These are phyloP conservation scores for Desoria tigrina DNA, from an alignment of 2,888 invertebrate genomes.

Conservation along the genomic window DNA sequence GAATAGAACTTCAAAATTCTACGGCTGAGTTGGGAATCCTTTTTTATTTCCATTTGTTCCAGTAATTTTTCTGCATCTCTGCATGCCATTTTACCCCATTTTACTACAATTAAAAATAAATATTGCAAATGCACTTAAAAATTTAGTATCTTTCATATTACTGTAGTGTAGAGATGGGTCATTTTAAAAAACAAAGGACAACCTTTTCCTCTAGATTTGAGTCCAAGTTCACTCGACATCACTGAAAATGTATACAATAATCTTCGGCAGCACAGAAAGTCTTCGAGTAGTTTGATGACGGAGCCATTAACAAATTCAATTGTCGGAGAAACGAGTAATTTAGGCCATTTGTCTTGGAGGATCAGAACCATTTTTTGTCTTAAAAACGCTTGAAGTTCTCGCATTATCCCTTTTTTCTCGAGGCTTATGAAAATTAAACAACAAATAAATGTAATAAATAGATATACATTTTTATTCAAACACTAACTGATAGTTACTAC, in stretches of 20 bases:
- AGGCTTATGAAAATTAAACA: too few species aligned
- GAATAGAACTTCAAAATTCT: conserved; percentile 44
- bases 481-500: too few species aligned
- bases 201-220: conserved; percentile 23
- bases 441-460: too few species aligned
- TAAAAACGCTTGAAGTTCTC: conserved; percentile 48
- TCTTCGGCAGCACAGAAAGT: conserved; percentile 46
- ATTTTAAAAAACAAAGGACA: too few species aligned
- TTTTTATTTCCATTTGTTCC: conserved; percentile 35
- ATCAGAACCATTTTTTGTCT: conserved; percentile 46
- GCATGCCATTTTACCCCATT: conserved; percentile 38
- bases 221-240: conserved; percentile 42
- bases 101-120: conserved; percentile 5
- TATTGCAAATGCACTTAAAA: too few species aligned
- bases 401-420: conserved; percentile 43
- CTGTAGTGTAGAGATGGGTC: not conserved
- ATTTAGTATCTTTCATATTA: not conserved
- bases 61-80: conserved; percentile 45
- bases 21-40: conserved; percentile 24
- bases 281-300: conserved; percentile 42
- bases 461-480: not conserved
- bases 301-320: conserved; percentile 24
- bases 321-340: conserved; percentile 24
- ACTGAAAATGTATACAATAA: conserved; percentile 49
- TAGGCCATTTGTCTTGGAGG: conserved; percentile 47